Percentiles rank a stretch among this genome's conserved stretches.
Evolutionary conservation across 2,888 invertebrate species (phyloP).

Genomic region (Vesta saturnalis): DNA sequence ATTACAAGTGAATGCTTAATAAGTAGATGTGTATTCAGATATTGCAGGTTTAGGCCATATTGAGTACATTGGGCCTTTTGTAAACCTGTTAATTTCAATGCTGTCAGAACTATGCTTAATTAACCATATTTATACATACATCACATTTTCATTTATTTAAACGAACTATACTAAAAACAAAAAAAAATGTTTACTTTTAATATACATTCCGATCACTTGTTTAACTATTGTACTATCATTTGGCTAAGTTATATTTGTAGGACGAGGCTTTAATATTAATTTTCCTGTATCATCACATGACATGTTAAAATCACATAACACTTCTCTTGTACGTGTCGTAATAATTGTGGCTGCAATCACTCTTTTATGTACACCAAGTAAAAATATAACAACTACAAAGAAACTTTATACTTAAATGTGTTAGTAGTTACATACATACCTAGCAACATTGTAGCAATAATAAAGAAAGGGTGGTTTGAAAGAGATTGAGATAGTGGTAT

Average conservation of each 20-base stretch:
- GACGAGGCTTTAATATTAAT: conserved; percentile 90
- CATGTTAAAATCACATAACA: conserved; percentile 96
- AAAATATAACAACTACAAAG: conserved; percentile 80
- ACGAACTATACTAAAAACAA: too few relatives aligned
- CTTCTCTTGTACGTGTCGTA: conserved; percentile 88
- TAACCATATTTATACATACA: too few relatives aligned
- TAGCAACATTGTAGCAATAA: conserved; percentile 83
- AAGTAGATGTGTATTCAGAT: too few relatives aligned
- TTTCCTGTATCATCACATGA: conserved; percentile 98
- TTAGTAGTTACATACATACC: conserved; percentile 65
- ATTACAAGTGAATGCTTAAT: too few relatives aligned
- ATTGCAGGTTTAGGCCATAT: too few relatives aligned
- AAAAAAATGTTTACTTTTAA: too few relatives aligned
- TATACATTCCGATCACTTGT: too few relatives aligned
- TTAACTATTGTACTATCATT: conserved; percentile 23
- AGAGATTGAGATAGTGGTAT: conserved; percentile 91
- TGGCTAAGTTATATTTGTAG: conserved; percentile 64
- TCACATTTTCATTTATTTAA: too few relatives aligned
- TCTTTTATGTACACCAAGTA: conserved; percentile 93
- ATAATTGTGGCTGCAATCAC: conserved; percentile 97
- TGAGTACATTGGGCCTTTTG: too few relatives aligned
- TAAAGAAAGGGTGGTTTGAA: conserved; percentile 94
- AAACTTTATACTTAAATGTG: not conserved
- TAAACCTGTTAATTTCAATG: too few relatives aligned
- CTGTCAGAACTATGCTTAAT: too few relatives aligned